Percentiles rank a stretch among this genome's conserved stretches.
phyloP scores from a whole-genome alignment of 1,140 invertebrate species.

The Centruroides sculpturatus region DNA sequence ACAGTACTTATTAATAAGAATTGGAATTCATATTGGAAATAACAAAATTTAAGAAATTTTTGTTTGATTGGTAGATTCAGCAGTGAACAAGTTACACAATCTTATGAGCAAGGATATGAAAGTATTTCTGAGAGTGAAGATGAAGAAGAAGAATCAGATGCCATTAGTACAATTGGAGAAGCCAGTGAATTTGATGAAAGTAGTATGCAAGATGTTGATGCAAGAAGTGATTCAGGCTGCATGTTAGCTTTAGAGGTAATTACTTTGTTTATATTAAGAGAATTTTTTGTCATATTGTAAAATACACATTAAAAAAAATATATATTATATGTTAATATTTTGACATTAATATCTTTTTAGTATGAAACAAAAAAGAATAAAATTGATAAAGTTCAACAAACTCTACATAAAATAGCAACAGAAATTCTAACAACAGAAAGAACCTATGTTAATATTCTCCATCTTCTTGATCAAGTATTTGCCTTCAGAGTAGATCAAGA shows the following conservation, averaged over 20 bases:
- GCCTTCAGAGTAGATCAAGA: constrained; percentile 36
- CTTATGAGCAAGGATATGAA: constrained; percentile 5
- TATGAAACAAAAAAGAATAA: not conserved
- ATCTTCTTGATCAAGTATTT: constrained; percentile 41
- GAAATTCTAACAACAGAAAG: constrained; percentile 39
- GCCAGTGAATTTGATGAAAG: not conserved
- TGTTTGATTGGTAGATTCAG: not conserved
- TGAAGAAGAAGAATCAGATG: constrained; percentile 8
- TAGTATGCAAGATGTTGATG: not conserved
- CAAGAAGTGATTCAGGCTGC: not conserved
- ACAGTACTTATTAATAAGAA: no score
- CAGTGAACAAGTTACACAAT: constrained; percentile 4
- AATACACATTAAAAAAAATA: not conserved
- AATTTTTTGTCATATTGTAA: not conserved
- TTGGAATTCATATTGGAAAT: no score
- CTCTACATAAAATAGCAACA: constrained; percentile 32
- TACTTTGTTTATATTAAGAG: no score
- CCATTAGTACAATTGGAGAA: not conserved
- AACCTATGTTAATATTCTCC: constrained; percentile 36
- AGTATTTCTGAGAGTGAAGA: constrained; percentile 9
- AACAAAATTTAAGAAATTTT: no score
- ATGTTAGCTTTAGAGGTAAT: not conserved
- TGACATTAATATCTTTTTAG: not conserved
- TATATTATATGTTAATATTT: not conserved
- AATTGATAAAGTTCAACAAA: constrained; percentile 15